A percentile compares a stretch with the other conserved stretches of the same genome.
These are phyloP conservation scores for Choloepus didactylus DNA, from an alignment of 2,797 vertebrate species.

Conservation along the genomic window DNA sequence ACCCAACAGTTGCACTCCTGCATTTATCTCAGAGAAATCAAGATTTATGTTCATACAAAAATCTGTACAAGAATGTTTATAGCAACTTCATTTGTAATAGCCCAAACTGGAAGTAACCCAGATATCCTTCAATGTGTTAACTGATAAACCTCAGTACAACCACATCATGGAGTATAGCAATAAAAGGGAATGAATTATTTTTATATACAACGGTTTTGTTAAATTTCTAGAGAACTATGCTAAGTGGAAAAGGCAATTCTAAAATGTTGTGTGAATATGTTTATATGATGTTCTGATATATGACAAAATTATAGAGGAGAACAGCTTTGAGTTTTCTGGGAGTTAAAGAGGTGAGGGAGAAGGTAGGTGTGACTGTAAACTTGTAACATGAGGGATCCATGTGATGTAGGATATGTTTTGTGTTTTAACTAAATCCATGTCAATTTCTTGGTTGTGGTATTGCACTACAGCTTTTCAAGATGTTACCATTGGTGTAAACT, in stretches of 20 bases:
- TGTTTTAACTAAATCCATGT: neutral
- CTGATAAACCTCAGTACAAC: neutral
- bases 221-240: neutral
- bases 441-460: neutral
- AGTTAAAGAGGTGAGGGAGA: neutral
- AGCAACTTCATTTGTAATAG: neutral
- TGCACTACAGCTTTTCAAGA: neutral
- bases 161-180: neutral
- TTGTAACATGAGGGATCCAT: neutral
- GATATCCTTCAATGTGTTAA: neutral
- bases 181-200: neutral
- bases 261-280: neutral
- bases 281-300: neutral
- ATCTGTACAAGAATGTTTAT: neutral
- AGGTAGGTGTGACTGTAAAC: accelerated
- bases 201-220: neutral
- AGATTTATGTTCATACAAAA: neutral
- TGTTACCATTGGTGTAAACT: neutral
- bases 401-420: neutral
- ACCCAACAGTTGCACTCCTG: neutral
- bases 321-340: neutral
- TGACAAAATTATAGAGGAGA: neutral
- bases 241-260: neutral
- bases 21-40: neutral
- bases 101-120: neutral